phyloP scores from a whole-genome alignment of 2,113 vertebrate genomes.

The Takifugu bimaculatus region DNA sequence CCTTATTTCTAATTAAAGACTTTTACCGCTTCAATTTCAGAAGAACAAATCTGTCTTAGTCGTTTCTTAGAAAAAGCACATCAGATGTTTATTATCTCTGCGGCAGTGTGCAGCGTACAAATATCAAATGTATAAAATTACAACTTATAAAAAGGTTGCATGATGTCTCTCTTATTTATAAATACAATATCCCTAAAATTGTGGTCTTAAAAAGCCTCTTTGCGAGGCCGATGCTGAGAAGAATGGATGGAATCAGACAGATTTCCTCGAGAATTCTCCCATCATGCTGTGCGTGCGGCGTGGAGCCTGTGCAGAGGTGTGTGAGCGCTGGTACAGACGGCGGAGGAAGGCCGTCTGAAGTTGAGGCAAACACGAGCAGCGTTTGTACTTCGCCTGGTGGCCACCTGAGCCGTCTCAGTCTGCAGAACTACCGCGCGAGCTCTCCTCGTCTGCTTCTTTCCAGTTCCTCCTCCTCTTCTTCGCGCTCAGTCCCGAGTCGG shows the following conservation, averaged over 20 bases:
- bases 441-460: slow-evolving; percentile 83
- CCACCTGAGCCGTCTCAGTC: slow-evolving; percentile 58
- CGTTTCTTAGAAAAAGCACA: slow-evolving; percentile 2
- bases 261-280: slow-evolving; percentile 2
- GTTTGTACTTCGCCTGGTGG: slow-evolving; percentile 18
- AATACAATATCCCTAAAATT: neutral
- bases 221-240: too few relatives aligned
- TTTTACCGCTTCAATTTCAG: neutral
- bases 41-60: neutral
- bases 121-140: slow-evolving; percentile 24
- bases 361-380: slow-evolving; percentile 21
- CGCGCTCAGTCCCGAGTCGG: slow-evolving; percentile 52
- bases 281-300: slow-evolving; percentile 21
- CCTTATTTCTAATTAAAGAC: too few relatives aligned
- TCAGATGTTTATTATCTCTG: slow-evolving; percentile 29
- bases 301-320: slow-evolving; percentile 32
- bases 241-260: too few relatives aligned
- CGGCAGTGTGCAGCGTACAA: slow-evolving; percentile 13
- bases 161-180: slow-evolving; percentile 1
- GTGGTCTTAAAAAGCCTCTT: too few relatives aligned
- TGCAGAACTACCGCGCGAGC: slow-evolving; percentile 83
- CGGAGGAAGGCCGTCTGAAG: slow-evolving; percentile 26
- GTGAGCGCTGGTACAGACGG: slow-evolving; percentile 36
- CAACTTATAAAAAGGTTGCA: neutral
- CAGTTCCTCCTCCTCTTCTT: slow-evolving; percentile 81